Conservation (phyloP, 2,888 invertebrate genomes). For the Dicycla oo region DNA sequence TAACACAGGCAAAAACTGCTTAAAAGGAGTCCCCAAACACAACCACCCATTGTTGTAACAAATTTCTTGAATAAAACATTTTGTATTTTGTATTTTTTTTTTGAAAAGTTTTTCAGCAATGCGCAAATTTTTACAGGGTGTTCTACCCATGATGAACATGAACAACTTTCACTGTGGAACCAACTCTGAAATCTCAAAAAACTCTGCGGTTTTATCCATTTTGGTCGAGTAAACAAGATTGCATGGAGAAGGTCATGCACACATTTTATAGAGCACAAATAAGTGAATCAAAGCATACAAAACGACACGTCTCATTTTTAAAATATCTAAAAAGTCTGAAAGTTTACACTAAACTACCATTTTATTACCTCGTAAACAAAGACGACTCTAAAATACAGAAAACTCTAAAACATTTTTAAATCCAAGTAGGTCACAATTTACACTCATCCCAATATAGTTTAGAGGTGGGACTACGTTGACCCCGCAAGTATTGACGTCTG, state of each 20-base stretch:
- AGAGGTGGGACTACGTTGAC: conserved; percentile 25
- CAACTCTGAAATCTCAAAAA: no score
- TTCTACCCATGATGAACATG: no score
- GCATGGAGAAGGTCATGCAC: neutral
- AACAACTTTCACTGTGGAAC: no score
- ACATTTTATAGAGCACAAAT: neutral
- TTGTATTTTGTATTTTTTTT: no score
- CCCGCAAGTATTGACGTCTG: conserved; percentile 19
- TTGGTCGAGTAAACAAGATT: neutral
- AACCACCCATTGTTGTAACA: no score
- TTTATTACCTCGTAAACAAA: conserved; percentile 7
- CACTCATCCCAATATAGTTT: conserved; percentile 38
- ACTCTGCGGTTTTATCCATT: no score
- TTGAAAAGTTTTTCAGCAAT: no score
- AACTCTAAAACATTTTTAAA: conserved; percentile 32
- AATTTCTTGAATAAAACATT: no score
- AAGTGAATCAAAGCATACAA: neutral
- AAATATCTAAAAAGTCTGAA: neutral
- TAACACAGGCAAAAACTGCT: no score
- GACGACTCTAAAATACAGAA: conserved; percentile 34
- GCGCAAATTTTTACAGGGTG: no score
- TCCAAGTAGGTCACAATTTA: conserved; percentile 38
- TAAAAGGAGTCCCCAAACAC: no score
- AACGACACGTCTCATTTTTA: conserved; percentile 15
- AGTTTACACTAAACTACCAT: neutral